phyloP scores from a whole-genome alignment of 2,797 vertebrate genomes.

The Gorsachius magnificus region DNA sequence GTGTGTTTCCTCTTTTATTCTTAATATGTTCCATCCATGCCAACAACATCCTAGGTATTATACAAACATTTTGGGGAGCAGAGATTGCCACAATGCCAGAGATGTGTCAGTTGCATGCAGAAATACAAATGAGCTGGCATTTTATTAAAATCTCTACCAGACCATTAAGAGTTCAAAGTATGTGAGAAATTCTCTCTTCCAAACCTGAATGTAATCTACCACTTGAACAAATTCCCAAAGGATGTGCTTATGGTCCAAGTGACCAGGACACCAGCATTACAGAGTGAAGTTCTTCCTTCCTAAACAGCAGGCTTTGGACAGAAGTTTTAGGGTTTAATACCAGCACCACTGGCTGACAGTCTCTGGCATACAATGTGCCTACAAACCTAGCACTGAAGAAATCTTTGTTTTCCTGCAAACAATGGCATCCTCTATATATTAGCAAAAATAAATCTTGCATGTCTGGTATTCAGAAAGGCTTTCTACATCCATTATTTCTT shows the following conservation, averaged over 20 bases:
- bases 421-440: not conserved
- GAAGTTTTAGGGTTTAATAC: not conserved
- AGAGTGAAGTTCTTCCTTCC: not conserved
- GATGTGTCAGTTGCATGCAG: not conserved
- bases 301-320: constrained; percentile 3
- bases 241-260: not conserved
- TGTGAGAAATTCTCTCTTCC: constrained; percentile 2
- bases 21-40: not conserved
- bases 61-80: not conserved
- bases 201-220: not conserved
- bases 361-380: not conserved
- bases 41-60: not conserved
- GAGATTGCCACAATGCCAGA: not conserved
- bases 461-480: not conserved
- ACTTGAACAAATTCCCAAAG: not conserved
- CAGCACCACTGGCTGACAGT: not conserved
- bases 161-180: not conserved
- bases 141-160: constrained; percentile 8
- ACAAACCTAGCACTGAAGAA: not conserved
- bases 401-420: not conserved
- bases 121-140: not conserved
- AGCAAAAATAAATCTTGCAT: not conserved
- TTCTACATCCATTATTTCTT: not conserved
- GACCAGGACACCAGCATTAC: not conserved
- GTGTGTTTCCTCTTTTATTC: not conserved